Evolutionary conservation across 2,113 vertebrate genomes (phyloP), one percentile per base, ranked within the genome.

Genomic region (Speoplatyrhinus poulsoni): DNA sequence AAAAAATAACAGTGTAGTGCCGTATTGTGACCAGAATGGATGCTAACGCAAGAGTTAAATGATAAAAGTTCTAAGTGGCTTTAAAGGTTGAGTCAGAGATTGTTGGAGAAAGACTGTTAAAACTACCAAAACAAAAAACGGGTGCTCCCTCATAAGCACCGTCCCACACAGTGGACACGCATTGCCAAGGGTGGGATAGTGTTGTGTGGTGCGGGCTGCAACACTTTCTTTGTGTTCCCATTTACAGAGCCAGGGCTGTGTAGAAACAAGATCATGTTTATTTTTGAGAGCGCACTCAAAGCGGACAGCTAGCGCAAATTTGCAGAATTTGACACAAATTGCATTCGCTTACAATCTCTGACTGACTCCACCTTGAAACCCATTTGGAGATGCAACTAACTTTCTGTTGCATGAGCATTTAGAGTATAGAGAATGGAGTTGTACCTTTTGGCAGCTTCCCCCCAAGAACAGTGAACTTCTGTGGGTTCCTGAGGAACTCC

Each of bases 371-470:
- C 17, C 53, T 7, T 55, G 15, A 7, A 55, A n/a, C 17, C 15
- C 5, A n/a, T 55, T 6, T n/a, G n/a, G 16, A 19, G 19, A 54
- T 54, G 3, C 13, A 13, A 54, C 11, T 6, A 15, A 16, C 16
- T 13, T 54, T n/a, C n/a, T 7, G 3, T 16, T 15, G 11, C 54
- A 8, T 16, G 4, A 33, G 17, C 10, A 19, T 54, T n/a, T 16
- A 16, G 50, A 53, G 16, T n/a, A 17, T 57, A 17, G 4, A 57
- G 8, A 11, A 58, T 16, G n/a, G 9, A 19, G 52, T 7, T 1
- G 61, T 49, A 95, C 96, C 98, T 96, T 99, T 99, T n/a, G 98
- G 98, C 70, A 99, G 94, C 90, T 98, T 99, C 73, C 97, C 97
- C 77, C 96, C 98, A 19, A 99, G 80, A 1, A 85, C 93, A 4